A percentile compares a stretch with the other conserved stretches of the same genome.
phyloP scores from a whole-genome alignment of 2,888 invertebrate genomes.

The Hermaeophaga mercurialis region DNA sequence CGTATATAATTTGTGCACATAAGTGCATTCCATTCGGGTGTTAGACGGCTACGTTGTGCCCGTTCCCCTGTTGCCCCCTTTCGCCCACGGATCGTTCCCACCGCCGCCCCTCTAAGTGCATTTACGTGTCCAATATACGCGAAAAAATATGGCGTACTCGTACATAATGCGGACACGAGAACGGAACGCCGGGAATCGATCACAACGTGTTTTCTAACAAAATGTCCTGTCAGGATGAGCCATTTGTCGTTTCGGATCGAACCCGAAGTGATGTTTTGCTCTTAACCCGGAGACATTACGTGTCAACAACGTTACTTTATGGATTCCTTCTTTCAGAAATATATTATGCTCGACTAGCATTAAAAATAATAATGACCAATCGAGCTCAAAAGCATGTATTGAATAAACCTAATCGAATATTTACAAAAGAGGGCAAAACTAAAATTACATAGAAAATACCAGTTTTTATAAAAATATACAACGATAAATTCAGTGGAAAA shows the following conservation, averaged over 20 bases:
- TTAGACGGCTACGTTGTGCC: constrained; percentile 44
- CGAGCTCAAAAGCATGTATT: no score
- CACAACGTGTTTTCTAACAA: constrained; percentile 42
- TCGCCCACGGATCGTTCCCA: constrained; percentile 39
- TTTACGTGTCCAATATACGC: constrained; percentile 58
- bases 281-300: constrained; percentile 4
- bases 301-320: constrained; percentile 3
- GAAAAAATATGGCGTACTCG: constrained; percentile 56
- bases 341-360: no score
- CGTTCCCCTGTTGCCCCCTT: constrained; percentile 37
- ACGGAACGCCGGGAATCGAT: constrained; percentile 52
- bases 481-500: no score
- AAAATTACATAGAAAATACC: no score
- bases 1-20: constrained; percentile 38
- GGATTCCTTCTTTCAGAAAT: no score
- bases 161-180: constrained; percentile 55
- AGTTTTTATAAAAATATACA: no score
- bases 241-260: constrained; percentile 30
- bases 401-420: no score
- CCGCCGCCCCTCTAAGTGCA: constrained; percentile 58
- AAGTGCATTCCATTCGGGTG: constrained; percentile 58
- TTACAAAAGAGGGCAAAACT: no score
- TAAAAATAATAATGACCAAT: no score
- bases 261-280: not conserved
- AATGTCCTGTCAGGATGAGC: constrained; percentile 35